These are phyloP conservation scores for Gonioctena quinquepunctata DNA, from an alignment of 1,140 invertebrate genomes.

Conservation along the genomic window DNA sequence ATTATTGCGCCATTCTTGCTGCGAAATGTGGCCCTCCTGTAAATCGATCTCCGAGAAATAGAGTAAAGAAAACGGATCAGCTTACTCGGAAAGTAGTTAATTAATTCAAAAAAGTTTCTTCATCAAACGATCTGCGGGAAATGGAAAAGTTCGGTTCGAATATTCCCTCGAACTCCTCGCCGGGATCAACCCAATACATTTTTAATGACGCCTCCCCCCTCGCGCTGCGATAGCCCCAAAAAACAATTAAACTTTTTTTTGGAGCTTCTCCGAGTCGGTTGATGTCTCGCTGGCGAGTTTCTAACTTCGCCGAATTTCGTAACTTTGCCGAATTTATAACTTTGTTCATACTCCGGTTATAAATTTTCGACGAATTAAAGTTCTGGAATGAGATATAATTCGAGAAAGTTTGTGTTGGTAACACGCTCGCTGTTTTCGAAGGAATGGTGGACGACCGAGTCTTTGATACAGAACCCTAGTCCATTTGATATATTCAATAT, in stretches of 20 bases:
- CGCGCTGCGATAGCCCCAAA: constrained; percentile 7
- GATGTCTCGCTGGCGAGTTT: constrained; percentile 20
- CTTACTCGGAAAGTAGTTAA: background rate
- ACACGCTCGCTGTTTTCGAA: no score
- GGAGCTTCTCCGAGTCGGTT: background rate
- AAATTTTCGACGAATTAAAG: constrained; percentile 45
- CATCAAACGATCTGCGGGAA: background rate
- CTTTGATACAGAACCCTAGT: no score
- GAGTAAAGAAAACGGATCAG: background rate
- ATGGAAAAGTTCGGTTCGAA: constrained; percentile 7
- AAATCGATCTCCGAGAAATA: background rate
- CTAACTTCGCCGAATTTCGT: background rate
- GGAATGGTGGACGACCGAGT: no score
- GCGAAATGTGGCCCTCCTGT: background rate
- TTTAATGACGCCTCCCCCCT: constrained; percentile 32
- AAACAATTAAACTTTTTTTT: constrained; percentile 44
- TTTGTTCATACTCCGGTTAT: constrained; percentile 41
- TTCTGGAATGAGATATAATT: constrained; percentile 32
- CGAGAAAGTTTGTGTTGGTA: no score
- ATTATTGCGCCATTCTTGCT: no score
- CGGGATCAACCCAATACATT: constrained; percentile 29
- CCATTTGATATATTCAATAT: no score
- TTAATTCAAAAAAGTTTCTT: constrained; percentile 10
- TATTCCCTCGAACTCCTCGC: background rate
- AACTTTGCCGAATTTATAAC: constrained; percentile 41